phyloP scores from a whole-genome alignment of 2,113 vertebrate genomes.

The Fukomys damarensis region DNA sequence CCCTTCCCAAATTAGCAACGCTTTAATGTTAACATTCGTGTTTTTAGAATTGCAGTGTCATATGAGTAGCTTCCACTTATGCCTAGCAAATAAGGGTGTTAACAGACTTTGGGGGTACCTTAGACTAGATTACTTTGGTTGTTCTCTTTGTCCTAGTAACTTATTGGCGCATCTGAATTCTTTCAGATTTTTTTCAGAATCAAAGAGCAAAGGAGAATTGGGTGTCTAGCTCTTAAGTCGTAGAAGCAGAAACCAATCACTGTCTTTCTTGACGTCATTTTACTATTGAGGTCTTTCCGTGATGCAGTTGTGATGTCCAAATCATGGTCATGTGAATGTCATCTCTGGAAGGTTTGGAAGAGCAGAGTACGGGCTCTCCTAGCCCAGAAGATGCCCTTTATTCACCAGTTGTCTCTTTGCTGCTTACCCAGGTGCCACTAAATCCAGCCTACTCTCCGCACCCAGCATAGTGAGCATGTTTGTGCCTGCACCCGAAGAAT shows the following conservation, averaged over 20 bases:
- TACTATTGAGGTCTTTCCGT: neutral
- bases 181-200: neutral
- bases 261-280: neutral
- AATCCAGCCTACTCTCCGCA: slow-evolving; percentile 96
- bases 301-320: neutral
- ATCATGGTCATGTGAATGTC: neutral
- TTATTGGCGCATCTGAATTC: neutral
- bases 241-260: slow-evolving; percentile 31
- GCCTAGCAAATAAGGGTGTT: neutral
- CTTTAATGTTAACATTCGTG: neutral
- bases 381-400: neutral
- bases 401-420: neutral
- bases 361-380: neutral
- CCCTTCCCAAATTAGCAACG: neutral
- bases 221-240: neutral
- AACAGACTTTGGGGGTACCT: neutral
- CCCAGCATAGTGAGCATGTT: slow-evolving; percentile 99
- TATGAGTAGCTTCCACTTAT: neutral
- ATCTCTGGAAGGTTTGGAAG: neutral
- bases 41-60: neutral
- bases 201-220: neutral
- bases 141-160: neutral
- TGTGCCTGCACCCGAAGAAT: slow-evolving; percentile 97
- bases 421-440: slow-evolving; percentile 91
- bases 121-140: neutral